Evolutionary conservation across 2,797 vertebrate genomes (phyloP).

Genomic region (Spatula clypeata): DNA sequence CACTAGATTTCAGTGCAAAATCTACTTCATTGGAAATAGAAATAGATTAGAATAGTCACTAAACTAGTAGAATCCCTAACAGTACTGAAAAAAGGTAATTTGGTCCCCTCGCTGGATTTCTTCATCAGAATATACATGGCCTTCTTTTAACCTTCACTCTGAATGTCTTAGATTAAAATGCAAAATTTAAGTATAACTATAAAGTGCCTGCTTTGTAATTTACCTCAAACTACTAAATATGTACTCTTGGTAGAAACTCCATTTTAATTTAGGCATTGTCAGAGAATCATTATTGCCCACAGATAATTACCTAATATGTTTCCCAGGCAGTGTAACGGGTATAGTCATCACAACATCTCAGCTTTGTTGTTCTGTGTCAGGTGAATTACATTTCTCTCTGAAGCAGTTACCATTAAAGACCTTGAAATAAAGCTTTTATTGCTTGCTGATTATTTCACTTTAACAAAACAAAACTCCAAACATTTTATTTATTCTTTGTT

Average conservation of each 20-base stretch:
- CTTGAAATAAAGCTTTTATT: constrained; percentile 59
- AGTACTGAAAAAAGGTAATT: background rate
- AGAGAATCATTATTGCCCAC: constrained; percentile 14
- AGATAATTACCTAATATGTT: constrained; percentile 60
- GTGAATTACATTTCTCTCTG: constrained; percentile 53
- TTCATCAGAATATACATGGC: background rate
- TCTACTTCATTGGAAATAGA: background rate
- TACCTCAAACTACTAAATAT: constrained; percentile 7
- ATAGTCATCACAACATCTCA: constrained; percentile 7
- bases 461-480: background rate
- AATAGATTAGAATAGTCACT: too few species aligned
- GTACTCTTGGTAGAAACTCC: background rate
- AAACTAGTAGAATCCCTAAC: background rate
- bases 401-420: background rate
- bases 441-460: constrained; percentile 18
- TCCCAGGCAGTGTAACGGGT: constrained; percentile 18
- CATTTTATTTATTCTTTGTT: background rate
- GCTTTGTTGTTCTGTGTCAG: constrained; percentile 20
- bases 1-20: background rate
- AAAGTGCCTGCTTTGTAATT: background rate
- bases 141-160: constrained; percentile 29
- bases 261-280: constrained; percentile 45
- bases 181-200: constrained; percentile 18
- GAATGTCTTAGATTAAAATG: background rate
- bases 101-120: background rate